phyloP scores from a whole-genome alignment of 2,888 invertebrate species.

The Carabus problematicus region DNA sequence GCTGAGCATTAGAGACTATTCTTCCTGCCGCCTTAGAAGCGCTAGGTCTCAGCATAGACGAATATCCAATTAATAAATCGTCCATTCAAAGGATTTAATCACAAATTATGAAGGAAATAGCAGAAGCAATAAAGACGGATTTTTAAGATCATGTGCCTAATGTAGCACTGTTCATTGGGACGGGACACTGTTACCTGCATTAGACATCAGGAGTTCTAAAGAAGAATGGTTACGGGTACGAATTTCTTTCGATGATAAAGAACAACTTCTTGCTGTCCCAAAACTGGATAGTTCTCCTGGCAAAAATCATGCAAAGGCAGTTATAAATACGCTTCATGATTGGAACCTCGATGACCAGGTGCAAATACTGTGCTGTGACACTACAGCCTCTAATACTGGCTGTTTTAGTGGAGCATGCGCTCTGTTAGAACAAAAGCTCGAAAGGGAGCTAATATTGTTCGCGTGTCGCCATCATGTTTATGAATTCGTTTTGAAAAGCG shows the following conservation, averaged over 20 bases:
- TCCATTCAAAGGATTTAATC: conserved; percentile 45
- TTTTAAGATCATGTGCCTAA: conserved; percentile 44
- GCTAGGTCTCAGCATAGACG: conserved; percentile 37
- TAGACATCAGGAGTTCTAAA: conserved; percentile 43
- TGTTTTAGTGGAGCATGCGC: conserved; percentile 47
- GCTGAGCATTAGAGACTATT: conserved; percentile 45
- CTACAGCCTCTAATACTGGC: conserved; percentile 49
- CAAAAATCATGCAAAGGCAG: conserved; percentile 43
- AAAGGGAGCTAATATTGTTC: conserved; percentile 45
- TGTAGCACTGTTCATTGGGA: conserved; percentile 48
- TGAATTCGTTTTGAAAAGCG: conserved; percentile 47
- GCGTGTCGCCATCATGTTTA: conserved; percentile 49
- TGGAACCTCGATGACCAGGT: conserved; percentile 47
- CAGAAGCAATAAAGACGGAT: conserved; percentile 42
- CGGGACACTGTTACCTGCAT: conserved; percentile 46
- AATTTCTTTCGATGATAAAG: conserved; percentile 44
- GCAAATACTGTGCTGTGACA: conserved; percentile 49
- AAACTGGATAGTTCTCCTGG: conserved; percentile 44
- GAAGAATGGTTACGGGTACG: conserved; percentile 48
- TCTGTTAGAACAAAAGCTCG: conserved; percentile 48
- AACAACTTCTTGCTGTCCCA: conserved; percentile 48
- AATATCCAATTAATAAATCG: conserved; percentile 42
- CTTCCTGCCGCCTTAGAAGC: conserved; percentile 43
- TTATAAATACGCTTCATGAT: conserved; percentile 41
- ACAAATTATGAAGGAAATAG: conserved; percentile 43